These are phyloP conservation scores for Riptortus pedestris DNA, from an alignment of 1,140 invertebrate species.

Conservation along the genomic window DNA sequence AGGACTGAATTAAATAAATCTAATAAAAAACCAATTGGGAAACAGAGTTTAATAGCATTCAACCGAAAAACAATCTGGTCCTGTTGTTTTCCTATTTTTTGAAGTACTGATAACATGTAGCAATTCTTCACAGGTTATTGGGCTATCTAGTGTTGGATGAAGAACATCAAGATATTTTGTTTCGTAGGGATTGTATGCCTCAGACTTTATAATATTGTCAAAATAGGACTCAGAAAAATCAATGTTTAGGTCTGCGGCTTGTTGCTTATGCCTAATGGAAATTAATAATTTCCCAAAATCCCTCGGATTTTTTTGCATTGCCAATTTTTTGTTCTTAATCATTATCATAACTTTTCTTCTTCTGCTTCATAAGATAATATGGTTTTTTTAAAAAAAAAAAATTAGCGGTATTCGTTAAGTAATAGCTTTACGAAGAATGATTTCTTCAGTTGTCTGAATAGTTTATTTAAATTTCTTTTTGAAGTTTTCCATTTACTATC, in stretches of 20 bases:
- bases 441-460: background rate
- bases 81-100: background rate
- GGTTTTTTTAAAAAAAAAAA: no score
- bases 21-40: background rate
- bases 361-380: background rate
- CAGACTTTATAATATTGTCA: background rate
- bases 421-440: background rate
- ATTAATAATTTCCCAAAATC: background rate
- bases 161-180: background rate
- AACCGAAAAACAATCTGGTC: background rate
- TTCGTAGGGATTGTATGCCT: background rate
- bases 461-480: background rate
- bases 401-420: background rate
- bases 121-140: background rate
- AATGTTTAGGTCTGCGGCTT: background rate
- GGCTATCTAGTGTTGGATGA: background rate
- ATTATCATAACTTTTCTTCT: conserved; percentile 1
- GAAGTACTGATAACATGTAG: background rate
- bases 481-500: background rate
- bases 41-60: background rate
- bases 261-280: background rate
- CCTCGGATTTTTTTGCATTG: background rate
- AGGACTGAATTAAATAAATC: background rate
- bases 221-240: background rate
- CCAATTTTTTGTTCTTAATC: conserved; percentile 19